Evolutionary conservation across 2,888 invertebrate genomes (phyloP).

Genomic region (Allolobophora icterica): DNA sequence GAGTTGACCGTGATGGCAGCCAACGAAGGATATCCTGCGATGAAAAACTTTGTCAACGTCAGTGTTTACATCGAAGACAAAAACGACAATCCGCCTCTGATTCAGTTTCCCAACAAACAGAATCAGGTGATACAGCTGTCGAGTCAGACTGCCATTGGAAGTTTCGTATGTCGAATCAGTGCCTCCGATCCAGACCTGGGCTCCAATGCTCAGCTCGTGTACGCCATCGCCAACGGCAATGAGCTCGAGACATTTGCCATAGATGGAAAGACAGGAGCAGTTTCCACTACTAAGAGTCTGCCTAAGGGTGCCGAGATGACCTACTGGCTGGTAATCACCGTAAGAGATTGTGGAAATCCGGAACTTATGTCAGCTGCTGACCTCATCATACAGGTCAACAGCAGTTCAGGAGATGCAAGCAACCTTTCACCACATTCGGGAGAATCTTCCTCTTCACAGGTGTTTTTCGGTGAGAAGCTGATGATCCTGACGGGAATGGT

Average conservation of each 20-base stretch:
- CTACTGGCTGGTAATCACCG: constrained; percentile 37
- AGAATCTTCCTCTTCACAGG: background rate
- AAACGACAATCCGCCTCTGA: constrained; percentile 56
- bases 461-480: constrained; percentile 11
- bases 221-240: constrained; percentile 59
- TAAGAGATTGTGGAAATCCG: constrained; percentile 27
- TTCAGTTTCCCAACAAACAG: constrained; percentile 52
- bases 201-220: constrained; percentile 52
- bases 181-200: constrained; percentile 54
- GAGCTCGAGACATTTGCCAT: constrained; percentile 65
- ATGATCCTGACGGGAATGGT: constrained; percentile 26
- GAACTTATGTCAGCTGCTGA: background rate
- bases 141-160: constrained; percentile 33
- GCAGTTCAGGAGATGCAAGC: background rate
- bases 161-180: constrained; percentile 49
- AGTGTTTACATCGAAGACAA: constrained; percentile 52
- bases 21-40: constrained; percentile 70
- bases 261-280: constrained; percentile 63
- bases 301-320: background rate
- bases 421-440: background rate
- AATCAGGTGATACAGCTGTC: constrained; percentile 52
- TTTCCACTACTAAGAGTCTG: constrained; percentile 55
- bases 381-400: constrained; percentile 4
- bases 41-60: constrained; percentile 44
- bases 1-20: constrained; percentile 81